A percentile compares a stretch with the other conserved stretches of the same genome.
phyloP scores from a whole-genome alignment of 2,888 invertebrate genomes.

The Polymixis lichenea region DNA sequence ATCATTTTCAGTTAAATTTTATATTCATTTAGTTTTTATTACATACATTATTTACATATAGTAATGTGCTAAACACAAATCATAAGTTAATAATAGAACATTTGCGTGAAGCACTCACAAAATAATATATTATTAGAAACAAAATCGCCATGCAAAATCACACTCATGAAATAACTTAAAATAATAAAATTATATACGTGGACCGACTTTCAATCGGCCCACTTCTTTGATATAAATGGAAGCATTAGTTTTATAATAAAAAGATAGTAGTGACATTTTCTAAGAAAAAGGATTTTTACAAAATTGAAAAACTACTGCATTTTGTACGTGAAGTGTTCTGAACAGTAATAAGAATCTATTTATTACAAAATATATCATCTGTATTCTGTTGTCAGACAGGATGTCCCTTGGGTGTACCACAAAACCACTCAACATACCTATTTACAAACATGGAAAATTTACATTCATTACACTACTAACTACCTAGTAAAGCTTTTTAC shows the following conservation, averaged over 20 bases:
- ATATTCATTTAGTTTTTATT: slow-evolving; percentile 80
- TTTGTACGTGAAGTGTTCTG: slow-evolving; percentile 75
- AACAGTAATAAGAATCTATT: slow-evolving; percentile 67
- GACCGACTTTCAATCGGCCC: slow-evolving; percentile 88
- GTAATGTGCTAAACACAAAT: slow-evolving; percentile 81
- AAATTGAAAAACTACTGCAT: slow-evolving; percentile 67
- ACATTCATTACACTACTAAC: slow-evolving; percentile 85
- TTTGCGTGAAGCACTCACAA: slow-evolving; percentile 82
- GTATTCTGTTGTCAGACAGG: slow-evolving; percentile 56
- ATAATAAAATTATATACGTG: slow-evolving; percentile 85
- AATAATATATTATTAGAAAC: slow-evolving; percentile 85
- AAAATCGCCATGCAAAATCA: slow-evolving; percentile 89
- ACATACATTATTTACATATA: slow-evolving; percentile 87
- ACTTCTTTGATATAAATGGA: slow-evolving; percentile 91
- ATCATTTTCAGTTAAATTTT: slow-evolving; percentile 82
- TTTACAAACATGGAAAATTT: slow-evolving; percentile 85
- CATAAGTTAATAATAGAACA: slow-evolving; percentile 85
- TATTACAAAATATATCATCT: slow-evolving; percentile 65
- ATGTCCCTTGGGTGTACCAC: slow-evolving; percentile 69
- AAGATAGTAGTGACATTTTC: slow-evolving; percentile 77
- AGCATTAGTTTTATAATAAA: slow-evolving; percentile 89
- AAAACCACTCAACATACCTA: slow-evolving; percentile 84
- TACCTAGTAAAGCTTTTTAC: slow-evolving; percentile 89
- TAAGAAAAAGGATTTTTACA: slow-evolving; percentile 68
- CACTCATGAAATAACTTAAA: slow-evolving; percentile 87